Percentiles rank a stretch among this genome's conserved stretches.
These are phyloP conservation scores for Pteropus rufus DNA, from an alignment of 2,797 vertebrate species.

Conservation along the genomic window DNA sequence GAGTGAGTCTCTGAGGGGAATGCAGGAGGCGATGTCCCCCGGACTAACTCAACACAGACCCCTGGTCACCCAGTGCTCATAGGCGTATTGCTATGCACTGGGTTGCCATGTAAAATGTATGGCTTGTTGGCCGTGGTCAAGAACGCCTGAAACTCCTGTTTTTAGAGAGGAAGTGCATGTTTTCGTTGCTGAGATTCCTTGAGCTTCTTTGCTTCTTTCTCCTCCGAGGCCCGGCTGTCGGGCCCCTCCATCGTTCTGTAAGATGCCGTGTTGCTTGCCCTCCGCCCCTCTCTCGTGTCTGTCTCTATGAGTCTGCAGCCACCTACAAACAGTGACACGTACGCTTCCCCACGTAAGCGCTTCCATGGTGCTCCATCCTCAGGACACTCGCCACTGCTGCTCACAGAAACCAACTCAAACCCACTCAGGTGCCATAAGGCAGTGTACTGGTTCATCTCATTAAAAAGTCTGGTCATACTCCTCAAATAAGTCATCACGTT, in stretches of 20 bases:
- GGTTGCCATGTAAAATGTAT: too few relatives aligned
- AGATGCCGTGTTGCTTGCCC: accelerated
- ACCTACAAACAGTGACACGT: accelerated
- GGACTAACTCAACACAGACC: too few relatives aligned
- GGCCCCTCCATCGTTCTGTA: too few relatives aligned
- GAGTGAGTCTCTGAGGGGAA: neutral
- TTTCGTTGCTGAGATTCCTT: neutral
- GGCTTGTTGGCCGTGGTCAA: neutral
- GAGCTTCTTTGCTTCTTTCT: neutral
- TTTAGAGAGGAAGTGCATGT: neutral
- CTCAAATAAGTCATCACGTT: neutral
- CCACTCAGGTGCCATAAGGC: neutral
- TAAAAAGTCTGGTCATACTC: neutral
- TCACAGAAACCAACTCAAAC: neutral
- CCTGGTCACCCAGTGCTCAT: neutral
- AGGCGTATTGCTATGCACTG: too few relatives aligned
- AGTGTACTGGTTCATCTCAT: accelerated
- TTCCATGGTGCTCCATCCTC: neutral
- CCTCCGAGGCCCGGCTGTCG: accelerated
- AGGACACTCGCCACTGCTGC: too few relatives aligned
- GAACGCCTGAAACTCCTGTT: neutral
- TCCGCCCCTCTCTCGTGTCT: neutral
- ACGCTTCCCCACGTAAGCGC: neutral
- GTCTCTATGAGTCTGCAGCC: neutral
- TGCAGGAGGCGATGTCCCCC: neutral